phyloP scores from a whole-genome alignment of 2,888 invertebrate species.

The Hetaerina titia region DNA sequence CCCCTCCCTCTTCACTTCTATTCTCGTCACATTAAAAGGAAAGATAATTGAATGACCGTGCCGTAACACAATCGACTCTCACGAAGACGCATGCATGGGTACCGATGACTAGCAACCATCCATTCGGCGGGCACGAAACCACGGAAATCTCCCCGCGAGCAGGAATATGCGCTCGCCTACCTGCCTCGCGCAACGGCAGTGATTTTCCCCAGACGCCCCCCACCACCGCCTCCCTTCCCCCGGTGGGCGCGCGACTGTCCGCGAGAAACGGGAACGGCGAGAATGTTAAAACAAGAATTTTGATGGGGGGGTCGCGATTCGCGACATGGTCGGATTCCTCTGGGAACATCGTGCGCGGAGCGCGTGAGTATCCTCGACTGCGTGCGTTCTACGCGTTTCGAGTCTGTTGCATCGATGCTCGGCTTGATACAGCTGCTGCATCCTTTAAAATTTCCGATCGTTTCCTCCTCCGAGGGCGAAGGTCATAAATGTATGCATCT shows the following conservation, averaged over 20 bases:
- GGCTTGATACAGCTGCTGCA: too few species aligned
- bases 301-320: not conserved
- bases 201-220: not conserved
- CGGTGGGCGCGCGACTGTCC: not conserved
- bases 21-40: not conserved
- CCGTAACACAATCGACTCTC: not conserved
- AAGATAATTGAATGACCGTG: not conserved
- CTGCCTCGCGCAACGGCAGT: not conserved
- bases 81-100: not conserved
- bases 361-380: too few species aligned
- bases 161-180: not conserved
- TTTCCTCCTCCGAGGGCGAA: too few species aligned
- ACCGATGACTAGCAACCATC: not conserved
- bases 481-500: too few species aligned
- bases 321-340: not conserved
- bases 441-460: too few species aligned
- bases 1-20: not conserved
- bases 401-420: too few species aligned
- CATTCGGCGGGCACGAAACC: not conserved
- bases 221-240: not conserved
- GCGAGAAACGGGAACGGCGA: not conserved
- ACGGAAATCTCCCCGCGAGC: not conserved
- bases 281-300: slow-evolving; percentile 1
- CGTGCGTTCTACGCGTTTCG: too few species aligned
- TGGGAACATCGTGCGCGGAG: too few species aligned